These are phyloP conservation scores for Sclerodermus sp. DNA, from an alignment of 2,888 invertebrate genomes.

Conservation along the genomic window DNA sequence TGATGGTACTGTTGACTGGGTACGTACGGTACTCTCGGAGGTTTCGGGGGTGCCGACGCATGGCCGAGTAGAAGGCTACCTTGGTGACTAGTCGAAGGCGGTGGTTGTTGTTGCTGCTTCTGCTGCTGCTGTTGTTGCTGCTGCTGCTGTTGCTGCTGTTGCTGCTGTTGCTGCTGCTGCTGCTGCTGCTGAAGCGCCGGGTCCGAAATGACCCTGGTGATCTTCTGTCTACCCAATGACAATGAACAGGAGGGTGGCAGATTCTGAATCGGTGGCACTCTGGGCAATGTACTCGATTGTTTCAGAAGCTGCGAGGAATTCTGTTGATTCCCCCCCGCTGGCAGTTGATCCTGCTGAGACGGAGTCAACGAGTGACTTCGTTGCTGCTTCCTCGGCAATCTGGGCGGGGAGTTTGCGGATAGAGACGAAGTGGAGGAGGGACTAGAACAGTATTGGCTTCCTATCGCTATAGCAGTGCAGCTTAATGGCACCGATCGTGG, in stretches of 20 bases:
- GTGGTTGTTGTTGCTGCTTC: constrained; percentile 28
- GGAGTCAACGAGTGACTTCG: constrained; percentile 81
- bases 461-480: constrained; percentile 38
- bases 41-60: constrained; percentile 63
- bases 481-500: constrained; percentile 76
- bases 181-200: constrained; percentile 49
- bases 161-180: constrained; percentile 12
- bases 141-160: constrained; percentile 17
- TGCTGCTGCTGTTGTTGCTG: constrained; percentile 25
- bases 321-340: too few species aligned
- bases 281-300: constrained; percentile 48
- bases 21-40: constrained; percentile 65
- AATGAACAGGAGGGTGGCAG: constrained; percentile 49
- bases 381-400: constrained; percentile 64
- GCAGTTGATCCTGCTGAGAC: constrained; percentile 23
- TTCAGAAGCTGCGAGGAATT: not conserved
- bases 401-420: constrained; percentile 50
- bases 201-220: constrained; percentile 67
- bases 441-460: constrained; percentile 51
- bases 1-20: constrained; percentile 34
- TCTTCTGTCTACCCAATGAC: constrained; percentile 53
- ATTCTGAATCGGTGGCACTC: constrained; percentile 47
- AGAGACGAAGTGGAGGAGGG: constrained; percentile 65
- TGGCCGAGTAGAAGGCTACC: too few species aligned
- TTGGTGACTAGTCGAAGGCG: constrained; percentile 31